Evolutionary conservation across 1,140 invertebrate species (phyloP).

Genomic region (Drosophila orena): DNA sequence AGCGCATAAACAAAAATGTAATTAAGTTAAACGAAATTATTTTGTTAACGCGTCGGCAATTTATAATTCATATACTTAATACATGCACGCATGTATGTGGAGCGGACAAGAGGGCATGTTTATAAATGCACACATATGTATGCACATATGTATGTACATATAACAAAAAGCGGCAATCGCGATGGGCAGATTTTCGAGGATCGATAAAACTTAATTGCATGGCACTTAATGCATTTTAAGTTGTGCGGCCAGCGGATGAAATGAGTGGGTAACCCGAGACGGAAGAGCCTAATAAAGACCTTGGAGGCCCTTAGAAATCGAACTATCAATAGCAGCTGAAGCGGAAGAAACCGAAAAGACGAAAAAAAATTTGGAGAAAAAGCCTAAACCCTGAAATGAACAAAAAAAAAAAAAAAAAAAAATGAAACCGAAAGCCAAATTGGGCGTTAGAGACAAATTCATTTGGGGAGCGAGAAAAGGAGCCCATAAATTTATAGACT

Average conservation of each 20-base stretch:
- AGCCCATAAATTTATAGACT: slow-evolving; percentile 83
- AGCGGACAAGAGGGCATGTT: slow-evolving; percentile 5
- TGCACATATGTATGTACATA: too few species aligned
- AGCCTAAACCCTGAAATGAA: slow-evolving; percentile 15
- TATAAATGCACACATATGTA: slow-evolving; percentile 18
- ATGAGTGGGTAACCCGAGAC: slow-evolving; percentile 65
- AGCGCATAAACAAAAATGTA: slow-evolving; percentile 29
- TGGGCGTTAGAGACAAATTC: slow-evolving; percentile 84
- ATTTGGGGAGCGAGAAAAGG: slow-evolving; percentile 53
- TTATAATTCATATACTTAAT: slow-evolving; percentile 72
- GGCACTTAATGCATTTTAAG: slow-evolving; percentile 82
- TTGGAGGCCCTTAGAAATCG: slow-evolving; percentile 76
- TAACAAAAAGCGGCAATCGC: slow-evolving; percentile 41
- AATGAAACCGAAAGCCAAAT: slow-evolving; percentile 34
- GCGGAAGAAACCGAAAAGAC: slow-evolving; percentile 17
- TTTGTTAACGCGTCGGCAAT: slow-evolving; percentile 70
- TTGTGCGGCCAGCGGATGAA: slow-evolving; percentile 51
- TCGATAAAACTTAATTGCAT: slow-evolving; percentile 81
- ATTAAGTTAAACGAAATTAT: slow-evolving; percentile 69
- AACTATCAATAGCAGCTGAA: slow-evolving; percentile 73
- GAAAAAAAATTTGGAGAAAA: not conserved
- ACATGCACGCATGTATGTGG: slow-evolving; percentile 16
- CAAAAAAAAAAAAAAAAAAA: too few species aligned
- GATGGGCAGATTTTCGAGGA: slow-evolving; percentile 72
- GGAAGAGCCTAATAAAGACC: slow-evolving; percentile 72